Evolutionary conservation across 2,113 vertebrate genomes (phyloP).

Genomic region (Ameiurus melas): DNA sequence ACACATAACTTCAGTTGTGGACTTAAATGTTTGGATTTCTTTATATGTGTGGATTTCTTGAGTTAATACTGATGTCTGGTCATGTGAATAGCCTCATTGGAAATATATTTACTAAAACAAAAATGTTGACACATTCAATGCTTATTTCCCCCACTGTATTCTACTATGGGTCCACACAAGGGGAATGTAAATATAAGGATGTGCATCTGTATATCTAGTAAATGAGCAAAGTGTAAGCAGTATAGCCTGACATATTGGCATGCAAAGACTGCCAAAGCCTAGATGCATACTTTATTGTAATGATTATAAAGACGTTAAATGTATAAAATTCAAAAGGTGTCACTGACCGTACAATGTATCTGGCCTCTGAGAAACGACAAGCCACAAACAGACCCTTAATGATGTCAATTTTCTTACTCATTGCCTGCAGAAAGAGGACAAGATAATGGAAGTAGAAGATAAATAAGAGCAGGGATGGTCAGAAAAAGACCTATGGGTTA

Average conservation of each 20-base stretch:
- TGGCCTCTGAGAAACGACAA: constrained; percentile 86
- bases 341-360: constrained; percentile 84
- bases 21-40: too few relatives aligned
- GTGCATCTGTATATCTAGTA: neutral
- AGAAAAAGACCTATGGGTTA: neutral
- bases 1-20: too few relatives aligned
- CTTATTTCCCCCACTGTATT: too few relatives aligned
- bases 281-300: neutral
- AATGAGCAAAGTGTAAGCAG: neutral
- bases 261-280: neutral
- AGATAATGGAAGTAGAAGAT: constrained; percentile 60
- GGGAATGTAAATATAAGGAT: neutral
- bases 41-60: too few relatives aligned
- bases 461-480: constrained; percentile 45
- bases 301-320: neutral
- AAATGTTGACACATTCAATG: too few relatives aligned
- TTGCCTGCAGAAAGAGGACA: constrained; percentile 71
- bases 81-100: too few relatives aligned
- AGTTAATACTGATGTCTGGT: too few relatives aligned
- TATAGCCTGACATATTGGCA: neutral
- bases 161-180: too few relatives aligned
- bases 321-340: neutral
- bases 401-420: constrained; percentile 89
- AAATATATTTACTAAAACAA: too few relatives aligned
- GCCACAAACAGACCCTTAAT: constrained; percentile 91